Conservation (phyloP, 2,888 invertebrate genomes). For the Drymonia ruficornis region DNA sequence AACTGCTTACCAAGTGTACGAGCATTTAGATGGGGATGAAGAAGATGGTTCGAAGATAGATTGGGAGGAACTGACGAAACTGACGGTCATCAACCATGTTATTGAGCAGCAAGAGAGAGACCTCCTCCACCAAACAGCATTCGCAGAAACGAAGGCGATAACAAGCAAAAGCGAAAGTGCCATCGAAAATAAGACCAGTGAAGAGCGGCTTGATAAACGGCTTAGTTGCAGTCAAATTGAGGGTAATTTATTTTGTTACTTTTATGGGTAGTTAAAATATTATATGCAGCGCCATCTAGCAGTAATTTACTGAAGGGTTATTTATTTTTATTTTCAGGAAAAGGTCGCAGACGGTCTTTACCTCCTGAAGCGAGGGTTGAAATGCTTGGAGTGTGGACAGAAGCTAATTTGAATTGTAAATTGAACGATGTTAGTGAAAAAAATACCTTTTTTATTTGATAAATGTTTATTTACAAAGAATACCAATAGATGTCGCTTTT, state of each 20-base stretch:
- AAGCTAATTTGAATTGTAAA: slow-evolving; percentile 79
- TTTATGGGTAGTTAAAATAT: too few species aligned
- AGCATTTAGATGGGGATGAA: slow-evolving; percentile 74
- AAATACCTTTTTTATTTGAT: too few species aligned
- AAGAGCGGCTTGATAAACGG: slow-evolving; percentile 60
- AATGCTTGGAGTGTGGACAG: slow-evolving; percentile 80
- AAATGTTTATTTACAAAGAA: background rate
- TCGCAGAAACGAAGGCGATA: slow-evolving; percentile 58
- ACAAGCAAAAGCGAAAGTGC: slow-evolving; percentile 71
- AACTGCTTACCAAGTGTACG: slow-evolving; percentile 88
- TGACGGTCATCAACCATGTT: slow-evolving; percentile 77
- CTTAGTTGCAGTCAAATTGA: slow-evolving; percentile 74
- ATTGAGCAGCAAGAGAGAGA: slow-evolving; percentile 78
- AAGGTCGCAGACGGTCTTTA: slow-evolving; percentile 53
- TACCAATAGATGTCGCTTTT: slow-evolving; percentile 54
- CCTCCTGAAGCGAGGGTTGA: slow-evolving; percentile 70
- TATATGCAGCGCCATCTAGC: slow-evolving; percentile 38
- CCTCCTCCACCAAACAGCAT: slow-evolving; percentile 64
- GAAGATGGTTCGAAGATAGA: slow-evolving; percentile 74
- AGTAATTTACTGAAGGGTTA: background rate
- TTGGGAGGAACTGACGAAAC: slow-evolving; percentile 80
- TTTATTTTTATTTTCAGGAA: slow-evolving; percentile 41
- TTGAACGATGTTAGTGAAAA: slow-evolving; percentile 70
- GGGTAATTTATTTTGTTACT: slow-evolving; percentile 42
- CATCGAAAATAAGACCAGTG: slow-evolving; percentile 56